Percentiles rank a stretch among this genome's conserved stretches.
Evolutionary conservation across 1,140 invertebrate species (phyloP).

Genomic region (Propsilocerus akamusi): DNA sequence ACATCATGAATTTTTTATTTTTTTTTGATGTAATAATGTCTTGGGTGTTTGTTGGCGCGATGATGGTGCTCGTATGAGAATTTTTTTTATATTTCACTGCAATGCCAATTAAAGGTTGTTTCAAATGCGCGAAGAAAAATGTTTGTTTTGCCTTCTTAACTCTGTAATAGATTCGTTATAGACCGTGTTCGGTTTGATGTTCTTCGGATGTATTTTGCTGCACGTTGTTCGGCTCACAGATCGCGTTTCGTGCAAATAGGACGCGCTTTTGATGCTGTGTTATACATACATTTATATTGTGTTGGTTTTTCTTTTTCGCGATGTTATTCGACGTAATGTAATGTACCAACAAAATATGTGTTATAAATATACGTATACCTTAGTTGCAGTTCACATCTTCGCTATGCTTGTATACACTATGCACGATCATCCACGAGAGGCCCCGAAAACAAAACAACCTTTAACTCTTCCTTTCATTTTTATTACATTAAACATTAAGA

Average conservation of each 20-base stretch:
- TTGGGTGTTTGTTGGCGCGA: not conserved
- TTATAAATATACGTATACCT: not conserved
- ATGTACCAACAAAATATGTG: not conserved
- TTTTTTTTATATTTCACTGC: not conserved
- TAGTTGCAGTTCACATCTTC: not conserved
- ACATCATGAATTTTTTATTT: too few species aligned
- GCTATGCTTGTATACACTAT: not conserved
- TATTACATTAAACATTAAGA: constrained; percentile 1
- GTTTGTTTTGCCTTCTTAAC: not conserved
- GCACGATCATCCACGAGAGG: not conserved
- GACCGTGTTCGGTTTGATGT: not conserved
- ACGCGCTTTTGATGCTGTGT: not conserved
- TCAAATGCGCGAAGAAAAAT: not conserved
- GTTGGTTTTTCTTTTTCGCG: too few species aligned
- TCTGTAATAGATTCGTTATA: not conserved
- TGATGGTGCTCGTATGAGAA: not conserved
- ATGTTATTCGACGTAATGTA: too few species aligned
- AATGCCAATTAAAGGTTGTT: not conserved
- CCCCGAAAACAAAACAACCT: not conserved
- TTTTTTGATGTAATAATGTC: too few species aligned
- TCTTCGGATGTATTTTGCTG: not conserved
- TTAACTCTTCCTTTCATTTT: constrained; percentile 2
- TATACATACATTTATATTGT: too few species aligned
- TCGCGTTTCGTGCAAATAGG: not conserved
- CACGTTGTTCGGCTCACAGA: not conserved